Evolutionary conservation across 2,113 vertebrate species (phyloP), one percentile per base, ranked within the genome.

Genomic region (Dicerorhinus sumatrensis): DNA sequence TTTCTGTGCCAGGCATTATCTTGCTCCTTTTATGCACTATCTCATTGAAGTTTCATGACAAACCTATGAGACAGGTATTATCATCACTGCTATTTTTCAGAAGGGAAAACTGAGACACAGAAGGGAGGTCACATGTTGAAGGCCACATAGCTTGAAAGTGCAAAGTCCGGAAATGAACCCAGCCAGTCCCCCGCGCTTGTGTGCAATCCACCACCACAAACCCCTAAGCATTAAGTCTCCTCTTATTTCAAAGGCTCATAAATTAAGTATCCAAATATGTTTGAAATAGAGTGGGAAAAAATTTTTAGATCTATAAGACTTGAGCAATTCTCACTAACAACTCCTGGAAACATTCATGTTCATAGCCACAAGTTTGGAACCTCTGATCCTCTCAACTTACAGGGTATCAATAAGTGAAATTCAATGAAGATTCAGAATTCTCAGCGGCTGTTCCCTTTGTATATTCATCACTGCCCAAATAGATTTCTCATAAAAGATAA

Each of bases 171-270:
- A 75, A 93, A 65, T 18, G 14, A 94, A 84, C 51, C 29, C 75
- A 82, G 29, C 5, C 42, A 58, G 82, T 63, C 48, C 63, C 72
- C 89, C 39, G 54, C 72, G n/a, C 4, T 12, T 36, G 3, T 6
- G 12, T 27, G 48, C 48, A 7, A 8, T 27, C 29, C 1, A 42
- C 2, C 21, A 90, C 48, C 58, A 48, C 14, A 69, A 75, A 72
- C 14, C 39, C 58, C 56, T 79, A 56, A 51, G 18, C 42, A 39
- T 51, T 69, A 75, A n/a, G 56, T 60, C n/a, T 87, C 70, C 46
- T 90, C 89, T 77, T 29, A 90, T 39, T 67, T 87, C 20, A 54
- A 96, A 94, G 54, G 63, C 14, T 96, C 67, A 46, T 56, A 87
- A 93, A 48, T 67, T 79, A 33, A 82, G 39, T 54, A 91, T 31